Conservation (phyloP, 2,888 invertebrate genomes). For the Pristionchus entomophagus region DNA sequence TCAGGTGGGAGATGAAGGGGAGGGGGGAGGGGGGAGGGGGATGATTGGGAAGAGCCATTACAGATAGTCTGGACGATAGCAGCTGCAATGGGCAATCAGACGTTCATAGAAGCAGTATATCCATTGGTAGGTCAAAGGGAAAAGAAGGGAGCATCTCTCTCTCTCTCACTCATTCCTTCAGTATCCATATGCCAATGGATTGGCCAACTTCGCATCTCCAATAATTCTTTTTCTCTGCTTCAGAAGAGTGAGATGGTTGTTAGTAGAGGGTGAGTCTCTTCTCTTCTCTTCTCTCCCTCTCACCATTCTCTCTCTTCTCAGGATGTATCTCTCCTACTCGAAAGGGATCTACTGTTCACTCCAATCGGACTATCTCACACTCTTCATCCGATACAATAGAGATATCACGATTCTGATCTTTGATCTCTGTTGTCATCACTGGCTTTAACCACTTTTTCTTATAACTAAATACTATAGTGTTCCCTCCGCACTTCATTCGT, state of each 20-base stretch:
- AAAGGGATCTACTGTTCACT: neutral
- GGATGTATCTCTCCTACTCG: neutral
- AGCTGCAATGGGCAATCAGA: neutral
- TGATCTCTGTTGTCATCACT: no score
- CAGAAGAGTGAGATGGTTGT: conserved; percentile 11
- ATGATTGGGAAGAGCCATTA: neutral
- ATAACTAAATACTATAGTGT: no score
- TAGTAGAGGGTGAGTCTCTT: conserved; percentile 11
- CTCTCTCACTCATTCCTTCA: neutral
- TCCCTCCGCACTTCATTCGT: no score
- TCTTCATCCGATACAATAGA: neutral
- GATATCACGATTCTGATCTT: neutral
- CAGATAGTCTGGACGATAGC: conserved; percentile 1
- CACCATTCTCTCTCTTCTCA: neutral
- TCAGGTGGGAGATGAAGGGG: neutral
- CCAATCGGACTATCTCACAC: neutral
- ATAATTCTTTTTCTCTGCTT: conserved; percentile 9
- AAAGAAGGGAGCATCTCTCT: neutral
- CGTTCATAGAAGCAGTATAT: neutral
- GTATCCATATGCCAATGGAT: conserved; percentile 1
- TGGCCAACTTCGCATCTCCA: conserved; percentile 2
- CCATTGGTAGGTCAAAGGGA: conserved; percentile 26
- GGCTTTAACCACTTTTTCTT: no score
- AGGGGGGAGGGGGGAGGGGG: neutral
- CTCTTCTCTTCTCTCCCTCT: neutral